Evolutionary conservation across 1,140 invertebrate species (phyloP).

Genomic region (Drosophila ambigua): DNA sequence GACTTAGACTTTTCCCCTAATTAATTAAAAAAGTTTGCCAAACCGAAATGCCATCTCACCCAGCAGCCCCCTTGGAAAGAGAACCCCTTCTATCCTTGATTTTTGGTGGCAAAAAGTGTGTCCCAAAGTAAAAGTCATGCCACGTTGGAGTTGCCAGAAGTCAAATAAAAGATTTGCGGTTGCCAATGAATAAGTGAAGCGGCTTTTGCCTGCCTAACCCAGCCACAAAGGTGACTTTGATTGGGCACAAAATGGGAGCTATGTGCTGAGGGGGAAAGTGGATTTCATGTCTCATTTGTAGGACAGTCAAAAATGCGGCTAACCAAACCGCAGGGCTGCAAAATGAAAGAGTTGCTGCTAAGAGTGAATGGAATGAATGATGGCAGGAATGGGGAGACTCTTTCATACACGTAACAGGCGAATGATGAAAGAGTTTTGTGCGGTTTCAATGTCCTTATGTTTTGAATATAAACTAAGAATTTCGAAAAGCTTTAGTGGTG

Average conservation of each 20-base stretch:
- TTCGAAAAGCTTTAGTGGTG: too few relatives aligned
- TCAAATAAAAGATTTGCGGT: conserved; percentile 72
- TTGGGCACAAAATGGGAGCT: conserved; percentile 12
- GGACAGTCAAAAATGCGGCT: conserved; percentile 32
- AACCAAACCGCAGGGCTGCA: conserved; percentile 28
- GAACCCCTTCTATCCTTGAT: conserved; percentile 35
- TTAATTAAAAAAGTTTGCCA: conserved; percentile 77
- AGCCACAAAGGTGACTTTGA: conserved; percentile 43
- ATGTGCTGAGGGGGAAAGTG: conserved; percentile 10
- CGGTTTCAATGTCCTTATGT: too few relatives aligned
- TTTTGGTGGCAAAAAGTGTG: conserved; percentile 21
- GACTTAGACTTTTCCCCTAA: conserved; percentile 59
- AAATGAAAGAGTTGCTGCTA: conserved; percentile 23
- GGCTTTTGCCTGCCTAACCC: conserved; percentile 24
- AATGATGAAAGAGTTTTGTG: too few relatives aligned
- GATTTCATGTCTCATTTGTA: conserved; percentile 41
- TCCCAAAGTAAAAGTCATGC: conserved; percentile 63
- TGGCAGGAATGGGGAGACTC: not conserved
- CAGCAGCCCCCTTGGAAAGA: conserved; percentile 11
- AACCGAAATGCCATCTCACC: conserved; percentile 65
- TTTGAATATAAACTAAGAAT: too few relatives aligned
- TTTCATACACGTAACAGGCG: not conserved
- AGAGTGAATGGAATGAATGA: not conserved
- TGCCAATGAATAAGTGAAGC: conserved; percentile 52
- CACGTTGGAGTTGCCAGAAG: conserved; percentile 37